Percentiles rank a stretch among this genome's conserved stretches.
Conservation (phyloP, 2,113 vertebrate genomes). For the Oncorhynchus nerka region DNA sequence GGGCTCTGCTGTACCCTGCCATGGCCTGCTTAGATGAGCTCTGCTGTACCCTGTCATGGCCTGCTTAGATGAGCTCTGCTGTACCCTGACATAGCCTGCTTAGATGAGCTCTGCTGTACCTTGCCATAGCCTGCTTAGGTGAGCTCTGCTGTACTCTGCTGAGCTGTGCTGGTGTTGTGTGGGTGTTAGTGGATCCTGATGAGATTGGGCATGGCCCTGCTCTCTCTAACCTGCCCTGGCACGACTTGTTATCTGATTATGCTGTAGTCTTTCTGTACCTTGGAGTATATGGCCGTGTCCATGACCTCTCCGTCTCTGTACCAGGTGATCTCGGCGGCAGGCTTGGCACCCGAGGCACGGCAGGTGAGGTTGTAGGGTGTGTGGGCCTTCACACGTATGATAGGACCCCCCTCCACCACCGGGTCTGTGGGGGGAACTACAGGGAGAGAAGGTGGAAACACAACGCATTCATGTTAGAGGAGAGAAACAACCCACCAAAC, state of each 20-base stretch:
- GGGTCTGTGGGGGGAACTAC: conserved; percentile 85
- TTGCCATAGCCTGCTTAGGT: too few relatives aligned
- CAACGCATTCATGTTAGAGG: conserved; percentile 37
- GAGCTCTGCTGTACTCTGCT: conserved; percentile 18
- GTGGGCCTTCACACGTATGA: conserved; percentile 82
- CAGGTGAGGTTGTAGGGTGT: conserved; percentile 85
- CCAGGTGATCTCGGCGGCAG: conserved; percentile 86
- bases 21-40: too few relatives aligned
- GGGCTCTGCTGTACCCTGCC: conserved; percentile 15
- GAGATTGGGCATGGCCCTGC: conserved; percentile 10
- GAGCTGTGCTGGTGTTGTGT: conserved; percentile 17
- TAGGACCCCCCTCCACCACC: conserved; percentile 80
- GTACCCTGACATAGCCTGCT: too few relatives aligned
- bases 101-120: rapidly evolving
- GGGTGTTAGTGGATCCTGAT: conserved; percentile 31
- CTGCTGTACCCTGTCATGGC: too few relatives aligned
- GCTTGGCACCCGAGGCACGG: conserved; percentile 79
- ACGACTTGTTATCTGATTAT: too few relatives aligned
- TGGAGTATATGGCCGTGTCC: conserved; percentile 77
- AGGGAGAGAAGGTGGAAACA: conserved; percentile 21
- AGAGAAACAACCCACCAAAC: conserved; percentile 18
- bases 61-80: too few relatives aligned
- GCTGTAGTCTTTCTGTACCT: conserved; percentile 69
- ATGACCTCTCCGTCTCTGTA: conserved; percentile 84
- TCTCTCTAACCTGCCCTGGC: too few relatives aligned